phyloP scores from a whole-genome alignment of 2,797 vertebrate genomes.

The Amblyraja radiata region DNA sequence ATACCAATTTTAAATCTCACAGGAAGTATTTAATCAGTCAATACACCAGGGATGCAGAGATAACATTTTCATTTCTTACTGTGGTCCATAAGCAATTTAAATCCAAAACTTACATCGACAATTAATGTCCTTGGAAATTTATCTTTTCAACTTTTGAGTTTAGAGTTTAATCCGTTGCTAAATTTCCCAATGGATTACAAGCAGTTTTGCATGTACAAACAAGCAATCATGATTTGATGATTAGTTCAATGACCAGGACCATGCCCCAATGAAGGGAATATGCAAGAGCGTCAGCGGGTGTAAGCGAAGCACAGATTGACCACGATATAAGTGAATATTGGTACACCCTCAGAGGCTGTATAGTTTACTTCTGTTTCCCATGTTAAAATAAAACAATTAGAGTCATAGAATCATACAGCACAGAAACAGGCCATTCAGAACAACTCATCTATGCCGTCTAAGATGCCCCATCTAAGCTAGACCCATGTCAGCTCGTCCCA shows the following conservation, averaged over 20 bases:
- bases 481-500: no score
- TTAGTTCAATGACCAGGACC: neutral
- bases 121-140: neutral
- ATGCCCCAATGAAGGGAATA: neutral
- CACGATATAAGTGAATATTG: neutral
- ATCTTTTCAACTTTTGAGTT: neutral
- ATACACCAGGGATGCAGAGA: neutral
- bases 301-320: neutral
- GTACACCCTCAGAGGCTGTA: neutral
- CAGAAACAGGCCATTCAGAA: no score
- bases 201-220: neutral
- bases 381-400: no score
- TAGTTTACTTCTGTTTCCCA: neutral
- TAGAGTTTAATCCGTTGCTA: neutral
- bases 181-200: neutral
- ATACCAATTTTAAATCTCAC: neutral
- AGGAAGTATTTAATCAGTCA: neutral
- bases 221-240: neutral
- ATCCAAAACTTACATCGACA: neutral
- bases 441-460: no score
- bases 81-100: neutral
- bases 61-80: neutral
- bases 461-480: no score
- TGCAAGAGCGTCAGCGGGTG: neutral
- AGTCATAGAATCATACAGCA: no score